phyloP scores from a whole-genome alignment of 2,888 invertebrate species.

The Rotaria macrura region DNA sequence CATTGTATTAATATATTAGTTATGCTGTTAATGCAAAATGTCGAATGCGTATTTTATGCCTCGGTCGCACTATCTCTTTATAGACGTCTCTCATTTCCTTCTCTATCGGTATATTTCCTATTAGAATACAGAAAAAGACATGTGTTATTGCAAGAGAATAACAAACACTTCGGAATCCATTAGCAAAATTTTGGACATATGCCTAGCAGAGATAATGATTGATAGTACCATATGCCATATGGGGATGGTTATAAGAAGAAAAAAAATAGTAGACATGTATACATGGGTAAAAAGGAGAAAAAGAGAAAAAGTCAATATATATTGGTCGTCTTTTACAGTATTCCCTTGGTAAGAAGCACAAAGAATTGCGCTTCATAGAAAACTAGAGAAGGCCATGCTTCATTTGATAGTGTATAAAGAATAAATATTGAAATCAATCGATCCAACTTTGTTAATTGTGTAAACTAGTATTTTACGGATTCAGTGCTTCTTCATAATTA shows the following conservation, averaged over 20 bases:
- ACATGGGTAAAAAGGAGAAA: neutral
- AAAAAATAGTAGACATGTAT: too few species aligned
- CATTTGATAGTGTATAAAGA: too few species aligned
- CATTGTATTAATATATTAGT: neutral
- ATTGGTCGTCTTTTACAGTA: too few species aligned
- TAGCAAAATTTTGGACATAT: neutral
- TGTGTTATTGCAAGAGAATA: neutral
- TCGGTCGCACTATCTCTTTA: neutral
- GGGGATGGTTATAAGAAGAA: neutral
- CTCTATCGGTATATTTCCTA: neutral
- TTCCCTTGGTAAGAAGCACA: neutral
- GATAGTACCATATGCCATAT: neutral
- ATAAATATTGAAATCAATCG: too few species aligned
- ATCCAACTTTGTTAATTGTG: too few species aligned
- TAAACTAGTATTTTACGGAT: too few species aligned
- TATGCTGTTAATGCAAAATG: neutral
- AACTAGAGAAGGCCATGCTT: too few species aligned
- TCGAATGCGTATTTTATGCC: neutral
- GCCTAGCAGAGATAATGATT: neutral
- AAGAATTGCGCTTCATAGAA: too few species aligned
- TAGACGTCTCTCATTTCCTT: neutral
- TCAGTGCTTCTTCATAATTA: too few species aligned
- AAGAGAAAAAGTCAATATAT: neutral
- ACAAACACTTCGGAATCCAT: neutral
- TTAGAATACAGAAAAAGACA: neutral